Percentiles rank a stretch among this genome's conserved stretches.
Evolutionary conservation across 2,797 vertebrate genomes (phyloP).

Genomic region (Tragopan temminckii): DNA sequence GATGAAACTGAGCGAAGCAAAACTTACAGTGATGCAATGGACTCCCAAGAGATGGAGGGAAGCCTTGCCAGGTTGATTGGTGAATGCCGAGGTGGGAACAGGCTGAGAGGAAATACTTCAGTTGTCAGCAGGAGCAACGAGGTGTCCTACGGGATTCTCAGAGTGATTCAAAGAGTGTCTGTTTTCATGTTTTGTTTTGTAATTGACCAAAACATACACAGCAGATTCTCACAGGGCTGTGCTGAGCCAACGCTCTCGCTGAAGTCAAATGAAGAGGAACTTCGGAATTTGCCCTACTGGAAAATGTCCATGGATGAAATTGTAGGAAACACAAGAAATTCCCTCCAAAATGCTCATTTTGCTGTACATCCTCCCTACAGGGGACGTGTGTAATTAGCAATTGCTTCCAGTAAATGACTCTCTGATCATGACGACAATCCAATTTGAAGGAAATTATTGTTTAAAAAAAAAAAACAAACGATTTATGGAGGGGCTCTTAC

Average conservation of each 20-base stretch:
- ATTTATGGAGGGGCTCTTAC: conserved; percentile 43
- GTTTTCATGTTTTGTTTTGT: conserved; percentile 57
- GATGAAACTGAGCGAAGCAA: conserved; percentile 36
- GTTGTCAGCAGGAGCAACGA: conserved; percentile 6
- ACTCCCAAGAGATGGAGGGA: conserved; percentile 6
- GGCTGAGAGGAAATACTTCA: conserved; percentile 30
- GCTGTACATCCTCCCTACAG: conserved; percentile 23
- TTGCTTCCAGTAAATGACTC: conserved; percentile 52
- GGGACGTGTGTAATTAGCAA: conserved; percentile 43
- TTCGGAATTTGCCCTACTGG: background rate
- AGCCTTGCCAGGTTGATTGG: background rate
- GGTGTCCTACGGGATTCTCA: background rate
- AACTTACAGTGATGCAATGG: background rate
- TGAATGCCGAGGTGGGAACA: conserved; percentile 21
- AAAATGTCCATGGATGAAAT: background rate
- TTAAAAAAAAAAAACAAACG: background rate
- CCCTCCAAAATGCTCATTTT: conserved; percentile 16
- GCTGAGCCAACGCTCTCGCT: conserved; percentile 25
- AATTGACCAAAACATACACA: conserved; percentile 55
- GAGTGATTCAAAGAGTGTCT: conserved; percentile 14
- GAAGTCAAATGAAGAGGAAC: background rate
- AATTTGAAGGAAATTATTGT: conserved; percentile 37
- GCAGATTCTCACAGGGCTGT: background rate
- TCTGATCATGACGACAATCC: conserved; percentile 48
- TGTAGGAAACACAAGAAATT: background rate